Base-by-base conservation (phyloP, 92 coral and sea anemone species). In the Epizoanthus scotinus region DNA sequence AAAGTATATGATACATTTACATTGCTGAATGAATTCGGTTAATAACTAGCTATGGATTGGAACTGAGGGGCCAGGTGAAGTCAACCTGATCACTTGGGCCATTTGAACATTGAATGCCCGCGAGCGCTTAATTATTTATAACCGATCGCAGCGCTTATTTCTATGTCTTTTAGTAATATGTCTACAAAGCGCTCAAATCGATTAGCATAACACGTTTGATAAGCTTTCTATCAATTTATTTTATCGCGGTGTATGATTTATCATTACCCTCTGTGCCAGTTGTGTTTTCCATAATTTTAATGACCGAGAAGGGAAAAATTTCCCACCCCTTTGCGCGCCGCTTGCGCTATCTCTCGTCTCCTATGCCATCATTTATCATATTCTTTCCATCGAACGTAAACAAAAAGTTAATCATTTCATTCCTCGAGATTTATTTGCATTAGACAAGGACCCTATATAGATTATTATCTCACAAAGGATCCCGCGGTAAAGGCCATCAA, bases 391-490 rank as follows among this genome's bases (percentile, higher is more conserved):
- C 38, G 52, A 67, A 55, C 34, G 54, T 70, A 60, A 56, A 82
- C 73, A 58, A 63, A 79, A 83, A 80, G 75, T 78, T 72, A 70
- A 81, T 84, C 83, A 65, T 80, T 75, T 75, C 60, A 71, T 67
- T 84, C 79, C 49, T 69, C 19, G 50, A 79, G 34, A 84, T 78
- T 86, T 88, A 84, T 88, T 88, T 79, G 88, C 91, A 68, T 79
- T 72, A 84, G 71, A 78, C 85, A 81, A 84, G 85, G 83, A 78
- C 62, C 79, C 70, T 44, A 77, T 88, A 54, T 71, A 84, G 91
- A 88, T 88, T 52, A 26, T 72, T 88, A 88, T 88, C 91, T 70
- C 83, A 63, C 78, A 88, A 88, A 79, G 88, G 83, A 67, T 64
- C 87, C 91, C 88, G 86, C 79, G 84, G 67, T 62, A 71, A 73